These are phyloP conservation scores for Diorhabda carinulata DNA, from an alignment of 1,140 invertebrate species.

Conservation along the genomic window DNA sequence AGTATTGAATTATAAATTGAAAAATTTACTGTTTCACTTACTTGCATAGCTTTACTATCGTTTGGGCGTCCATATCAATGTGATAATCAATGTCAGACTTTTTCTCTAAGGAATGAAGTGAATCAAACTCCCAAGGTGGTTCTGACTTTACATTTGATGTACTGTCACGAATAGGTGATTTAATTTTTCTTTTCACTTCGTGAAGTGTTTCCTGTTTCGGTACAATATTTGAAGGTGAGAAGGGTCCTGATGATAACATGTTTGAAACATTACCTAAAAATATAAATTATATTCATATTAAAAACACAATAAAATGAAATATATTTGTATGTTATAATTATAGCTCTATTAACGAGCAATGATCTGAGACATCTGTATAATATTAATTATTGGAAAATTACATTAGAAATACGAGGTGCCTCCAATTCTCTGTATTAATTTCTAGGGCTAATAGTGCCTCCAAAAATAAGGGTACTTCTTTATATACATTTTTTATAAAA, in stretches of 20 bases:
- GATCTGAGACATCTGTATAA: too few relatives aligned
- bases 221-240: constrained; percentile 55
- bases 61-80: constrained; percentile 70
- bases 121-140: constrained; percentile 43
- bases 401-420: too few relatives aligned
- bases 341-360: too few relatives aligned
- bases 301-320: not conserved
- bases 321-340: too few relatives aligned
- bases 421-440: too few relatives aligned
- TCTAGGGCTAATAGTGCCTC: too few relatives aligned
- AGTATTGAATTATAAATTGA: too few relatives aligned
- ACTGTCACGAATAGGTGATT: constrained; percentile 39
- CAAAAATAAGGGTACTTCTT: too few relatives aligned
- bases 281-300: not conserved
- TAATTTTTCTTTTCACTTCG: constrained; percentile 27
- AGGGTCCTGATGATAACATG: constrained; percentile 53
- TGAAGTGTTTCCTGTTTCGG: constrained; percentile 27
- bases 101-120: constrained; percentile 40
- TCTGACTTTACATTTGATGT: constrained; percentile 44
- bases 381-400: too few relatives aligned
- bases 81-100: constrained; percentile 57
- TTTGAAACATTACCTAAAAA: constrained; percentile 20
- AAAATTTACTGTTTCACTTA: not conserved
- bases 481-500: too few relatives aligned
- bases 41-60: constrained; percentile 65